These are phyloP conservation scores for Ornithorhynchus anatinus DNA, from an alignment of 2,113 vertebrate genomes.

Conservation along the genomic window DNA sequence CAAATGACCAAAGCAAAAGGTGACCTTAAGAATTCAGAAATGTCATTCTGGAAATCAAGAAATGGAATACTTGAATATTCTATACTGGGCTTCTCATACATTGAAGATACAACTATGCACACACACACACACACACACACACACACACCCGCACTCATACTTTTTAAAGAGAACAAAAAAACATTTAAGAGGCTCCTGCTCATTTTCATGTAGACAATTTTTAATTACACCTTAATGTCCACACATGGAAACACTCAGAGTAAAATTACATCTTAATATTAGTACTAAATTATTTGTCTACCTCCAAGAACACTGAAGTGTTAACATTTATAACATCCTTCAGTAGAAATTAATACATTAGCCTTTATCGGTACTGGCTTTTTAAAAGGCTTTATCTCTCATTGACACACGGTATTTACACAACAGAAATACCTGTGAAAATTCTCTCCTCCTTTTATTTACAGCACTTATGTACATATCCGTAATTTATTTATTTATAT, in stretches of 20 bases:
- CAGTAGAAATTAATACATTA: slow-evolving; percentile 25
- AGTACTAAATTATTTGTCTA: slow-evolving; percentile 43
- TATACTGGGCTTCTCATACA: no score
- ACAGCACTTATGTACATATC: no score
- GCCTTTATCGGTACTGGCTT: not conserved
- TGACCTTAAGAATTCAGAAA: no score
- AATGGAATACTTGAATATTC: no score
- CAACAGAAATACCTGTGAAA: not conserved
- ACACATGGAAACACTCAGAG: slow-evolving; percentile 60
- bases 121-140: no score
- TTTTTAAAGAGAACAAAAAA: fast-evolving
- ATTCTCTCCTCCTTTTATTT: not conserved
- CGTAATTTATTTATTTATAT: no score
- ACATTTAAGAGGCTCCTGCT: not conserved
- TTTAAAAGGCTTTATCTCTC: not conserved
- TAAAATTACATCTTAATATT: slow-evolving; percentile 57
- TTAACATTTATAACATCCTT: slow-evolving; percentile 46
- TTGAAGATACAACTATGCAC: no score
- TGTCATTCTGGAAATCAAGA: no score
- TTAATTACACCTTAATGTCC: slow-evolving; percentile 59
- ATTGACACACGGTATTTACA: slow-evolving; percentile 6
- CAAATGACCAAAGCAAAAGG: no score
- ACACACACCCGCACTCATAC: no score
- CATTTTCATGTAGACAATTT: slow-evolving; percentile 59
- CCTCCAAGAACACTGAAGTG: slow-evolving; percentile 9